phyloP scores from a whole-genome alignment of 2,888 invertebrate species.

The Drosophila macrospina region DNA sequence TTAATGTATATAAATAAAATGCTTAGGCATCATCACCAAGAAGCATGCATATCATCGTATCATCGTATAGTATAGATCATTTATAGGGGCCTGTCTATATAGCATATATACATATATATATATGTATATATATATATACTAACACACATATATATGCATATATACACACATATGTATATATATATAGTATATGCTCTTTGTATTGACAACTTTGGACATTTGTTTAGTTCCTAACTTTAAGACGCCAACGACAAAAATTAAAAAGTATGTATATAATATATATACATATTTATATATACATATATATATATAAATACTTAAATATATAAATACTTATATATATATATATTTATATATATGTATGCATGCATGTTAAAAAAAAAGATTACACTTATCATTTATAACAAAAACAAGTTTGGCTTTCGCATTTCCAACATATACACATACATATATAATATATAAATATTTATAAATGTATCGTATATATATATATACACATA shows the following conservation, averaged over 20 bases:
- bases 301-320: conserved; percentile 20
- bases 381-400: conserved; percentile 12
- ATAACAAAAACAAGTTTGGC: conserved; percentile 31
- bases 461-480: conserved; percentile 7
- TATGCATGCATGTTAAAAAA: conserved; percentile 17
- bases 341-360: neutral
- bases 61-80: conserved; percentile 38
- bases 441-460: conserved; percentile 19
- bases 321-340: conserved; percentile 4
- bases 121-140: conserved; percentile 36
- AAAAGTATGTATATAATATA: conserved; percentile 33
- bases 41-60: conserved; percentile 30
- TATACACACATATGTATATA: conserved; percentile 14
- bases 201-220: conserved; percentile 79
- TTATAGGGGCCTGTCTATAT: conserved; percentile 37
- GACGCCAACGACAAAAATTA: conserved; percentile 40
- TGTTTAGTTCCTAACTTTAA: conserved; percentile 44
- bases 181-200: conserved; percentile 54
- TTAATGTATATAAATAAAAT: conserved; percentile 60
- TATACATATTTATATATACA: conserved; percentile 42
- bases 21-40: conserved; percentile 33
- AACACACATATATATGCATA: no score
- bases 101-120: conserved; percentile 4
- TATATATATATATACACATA: conserved; percentile 7
- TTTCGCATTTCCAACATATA: conserved; percentile 20